Conservation (phyloP, 2,113 vertebrate species). For the Maccullochella peelii region DNA sequence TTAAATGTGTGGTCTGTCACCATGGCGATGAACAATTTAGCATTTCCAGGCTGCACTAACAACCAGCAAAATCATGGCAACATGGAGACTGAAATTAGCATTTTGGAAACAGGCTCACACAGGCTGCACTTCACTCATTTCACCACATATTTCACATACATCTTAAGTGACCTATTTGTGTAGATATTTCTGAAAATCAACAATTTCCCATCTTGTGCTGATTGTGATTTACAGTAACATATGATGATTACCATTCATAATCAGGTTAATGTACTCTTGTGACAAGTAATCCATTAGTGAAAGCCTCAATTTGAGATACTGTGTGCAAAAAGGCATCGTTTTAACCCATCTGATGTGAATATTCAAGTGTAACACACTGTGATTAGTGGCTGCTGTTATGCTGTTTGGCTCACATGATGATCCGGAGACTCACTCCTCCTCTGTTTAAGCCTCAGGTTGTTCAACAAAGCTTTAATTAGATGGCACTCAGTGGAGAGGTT, state of each 20-base stretch:
- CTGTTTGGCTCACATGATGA: conserved; percentile 9
- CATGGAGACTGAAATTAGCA: not conserved
- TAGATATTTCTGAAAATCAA: not conserved
- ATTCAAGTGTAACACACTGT: not conserved
- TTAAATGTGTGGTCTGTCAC: conserved; percentile 36
- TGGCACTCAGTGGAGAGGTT: conserved; percentile 35
- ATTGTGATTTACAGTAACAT: too few species aligned
- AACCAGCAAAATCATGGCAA: not conserved
- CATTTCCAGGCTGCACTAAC: not conserved
- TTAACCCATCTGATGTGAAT: not conserved
- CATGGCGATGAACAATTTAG: conserved; percentile 55
- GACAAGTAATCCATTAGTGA: not conserved
- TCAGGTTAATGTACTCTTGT: not conserved
- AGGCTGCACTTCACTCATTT: not conserved
- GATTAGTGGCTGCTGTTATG: not conserved
- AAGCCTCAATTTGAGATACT: not conserved
- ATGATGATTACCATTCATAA: not conserved
- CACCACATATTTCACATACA: not conserved
- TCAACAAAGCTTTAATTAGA: conserved; percentile 55
- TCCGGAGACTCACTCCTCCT: conserved; percentile 14
- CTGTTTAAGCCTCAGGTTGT: conserved; percentile 49
- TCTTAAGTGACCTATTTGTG: too few species aligned
- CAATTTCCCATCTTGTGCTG: too few species aligned
- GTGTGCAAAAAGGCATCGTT: not conserved
- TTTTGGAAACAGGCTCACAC: not conserved